These are phyloP conservation scores for Harpagoxenus sublaevis DNA, from an alignment of 2,888 invertebrate genomes.

Conservation along the genomic window DNA sequence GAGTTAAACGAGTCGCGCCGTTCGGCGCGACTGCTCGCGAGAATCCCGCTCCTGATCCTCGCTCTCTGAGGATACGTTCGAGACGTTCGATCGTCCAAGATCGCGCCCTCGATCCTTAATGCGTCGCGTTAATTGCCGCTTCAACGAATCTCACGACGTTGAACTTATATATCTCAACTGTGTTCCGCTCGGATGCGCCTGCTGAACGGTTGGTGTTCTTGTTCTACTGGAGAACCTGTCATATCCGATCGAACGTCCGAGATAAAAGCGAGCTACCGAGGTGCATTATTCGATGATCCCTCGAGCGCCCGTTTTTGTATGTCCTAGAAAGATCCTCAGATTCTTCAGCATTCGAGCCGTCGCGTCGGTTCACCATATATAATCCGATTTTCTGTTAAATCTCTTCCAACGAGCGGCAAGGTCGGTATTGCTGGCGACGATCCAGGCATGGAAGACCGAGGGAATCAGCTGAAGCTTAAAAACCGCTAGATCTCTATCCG, in stretches of 20 bases:
- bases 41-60: not conserved
- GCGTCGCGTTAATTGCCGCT: conserved; percentile 18
- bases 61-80: not conserved
- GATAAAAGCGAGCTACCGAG: conserved; percentile 8
- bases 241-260: conserved; percentile 14
- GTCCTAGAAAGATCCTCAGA: not conserved
- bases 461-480: not conserved
- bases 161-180: not conserved
- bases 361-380: not conserved
- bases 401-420: not conserved
- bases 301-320: not conserved
- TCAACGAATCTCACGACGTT: not conserved
- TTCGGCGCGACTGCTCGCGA: not conserved
- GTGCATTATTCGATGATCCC: conserved; percentile 22
- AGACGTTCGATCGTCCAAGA: not conserved
- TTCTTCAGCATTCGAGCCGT: not conserved
- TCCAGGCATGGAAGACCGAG: not conserved
- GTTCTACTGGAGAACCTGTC: conserved; percentile 21
- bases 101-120: conserved; percentile 11
- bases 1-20: conserved; percentile 1
- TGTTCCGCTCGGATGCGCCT: not conserved
- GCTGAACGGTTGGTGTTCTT: not conserved
- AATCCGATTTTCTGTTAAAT: not conserved
- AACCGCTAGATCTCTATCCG: not conserved
- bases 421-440: too few species aligned